Evolutionary conservation across 2,888 invertebrate species (phyloP), one percentile per base, ranked within the genome.

Genomic region (Cerceris rybyensis): DNA sequence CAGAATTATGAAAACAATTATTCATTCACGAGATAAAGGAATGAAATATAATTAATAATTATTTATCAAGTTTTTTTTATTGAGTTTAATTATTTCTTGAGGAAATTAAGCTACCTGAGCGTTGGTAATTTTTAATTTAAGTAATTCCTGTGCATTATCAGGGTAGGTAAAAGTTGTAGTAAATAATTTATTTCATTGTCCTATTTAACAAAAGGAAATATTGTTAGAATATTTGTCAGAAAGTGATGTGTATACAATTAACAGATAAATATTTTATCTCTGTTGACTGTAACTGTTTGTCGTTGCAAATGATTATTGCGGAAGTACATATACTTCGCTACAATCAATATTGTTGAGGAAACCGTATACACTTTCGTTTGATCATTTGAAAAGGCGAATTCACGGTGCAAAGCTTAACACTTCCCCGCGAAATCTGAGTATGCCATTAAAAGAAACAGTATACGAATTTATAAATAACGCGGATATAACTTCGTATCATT

Each of bases 361-460:
- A 11, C 55, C n/a, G 9, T 8, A 16, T n/a, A 0, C 4, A 11
- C n/a, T 9, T 54, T 9, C 11, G 52, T 78, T 78, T 70, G 60
- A 65, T 61, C 55, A 55, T 46, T 46, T 41, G 43, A 54, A 52
- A 70, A 66, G 46, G 61, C 46, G 58, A 70, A 61, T 42, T 50
- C 49, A n/a, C 4, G 55, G 60, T 9, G 58, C 63, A 46, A 54
- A n/a, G 64, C 43, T 71, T 54, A 59, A 66, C 16, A 9, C 46
- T 70, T 49, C 39, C 39, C 13, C 65, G 17, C n/a, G 60, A 61
- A 63, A 16, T 50, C 41, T 11, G 64, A 68, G 67, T 64, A 64
- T 64, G 72, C 78, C 78, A 61, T 78, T 78, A 72, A 59, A 54
- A 67, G 59, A 78, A 64, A 78, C 49, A 67, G 67, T 52, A 60